Conservation (phyloP, 2,888 invertebrate species). For the Cheilosia urbana region DNA sequence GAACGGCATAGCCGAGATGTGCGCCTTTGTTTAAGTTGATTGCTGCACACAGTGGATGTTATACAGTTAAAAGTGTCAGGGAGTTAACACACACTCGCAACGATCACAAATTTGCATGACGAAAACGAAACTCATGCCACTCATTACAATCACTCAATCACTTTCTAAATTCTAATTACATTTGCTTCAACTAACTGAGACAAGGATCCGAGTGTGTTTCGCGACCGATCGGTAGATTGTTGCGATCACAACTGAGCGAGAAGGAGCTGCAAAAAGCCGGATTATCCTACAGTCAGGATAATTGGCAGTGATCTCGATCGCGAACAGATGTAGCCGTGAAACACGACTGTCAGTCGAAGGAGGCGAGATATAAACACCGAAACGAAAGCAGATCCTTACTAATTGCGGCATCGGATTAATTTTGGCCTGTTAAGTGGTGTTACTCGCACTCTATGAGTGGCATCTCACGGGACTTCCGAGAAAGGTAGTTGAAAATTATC, state of each 20-base stretch:
- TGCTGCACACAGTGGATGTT: slow-evolving; percentile 56
- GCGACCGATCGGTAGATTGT: slow-evolving; percentile 42
- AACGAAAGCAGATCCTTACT: slow-evolving; percentile 50
- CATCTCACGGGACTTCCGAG: slow-evolving; percentile 65
- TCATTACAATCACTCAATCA: slow-evolving; percentile 5
- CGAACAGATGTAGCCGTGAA: slow-evolving; percentile 61
- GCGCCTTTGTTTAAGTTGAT: slow-evolving; percentile 54
- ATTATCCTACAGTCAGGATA: slow-evolving; percentile 52
- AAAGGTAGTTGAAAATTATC: slow-evolving; percentile 75
- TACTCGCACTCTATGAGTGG: slow-evolving; percentile 66
- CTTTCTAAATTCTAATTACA: slow-evolving; percentile 15
- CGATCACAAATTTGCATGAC: slow-evolving; percentile 44
- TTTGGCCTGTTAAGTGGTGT: slow-evolving; percentile 72
- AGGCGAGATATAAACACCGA: slow-evolving; percentile 55
- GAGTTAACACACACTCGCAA: slow-evolving; percentile 32
- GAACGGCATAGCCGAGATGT: slow-evolving; percentile 41
- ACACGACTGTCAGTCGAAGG: slow-evolving; percentile 46
- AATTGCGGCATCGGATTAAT: slow-evolving; percentile 67
- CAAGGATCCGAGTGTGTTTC: background rate
- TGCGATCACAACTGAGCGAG: slow-evolving; percentile 42
- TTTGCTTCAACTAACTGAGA: slow-evolving; percentile 1
- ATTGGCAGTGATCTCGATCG: slow-evolving; percentile 60
- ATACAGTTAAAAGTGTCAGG: slow-evolving; percentile 28
- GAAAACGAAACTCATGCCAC: slow-evolving; percentile 2
- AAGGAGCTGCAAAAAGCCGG: slow-evolving; percentile 1